phyloP scores from a whole-genome alignment of 2,797 vertebrate species.

The Monodelphis domestica region DNA sequence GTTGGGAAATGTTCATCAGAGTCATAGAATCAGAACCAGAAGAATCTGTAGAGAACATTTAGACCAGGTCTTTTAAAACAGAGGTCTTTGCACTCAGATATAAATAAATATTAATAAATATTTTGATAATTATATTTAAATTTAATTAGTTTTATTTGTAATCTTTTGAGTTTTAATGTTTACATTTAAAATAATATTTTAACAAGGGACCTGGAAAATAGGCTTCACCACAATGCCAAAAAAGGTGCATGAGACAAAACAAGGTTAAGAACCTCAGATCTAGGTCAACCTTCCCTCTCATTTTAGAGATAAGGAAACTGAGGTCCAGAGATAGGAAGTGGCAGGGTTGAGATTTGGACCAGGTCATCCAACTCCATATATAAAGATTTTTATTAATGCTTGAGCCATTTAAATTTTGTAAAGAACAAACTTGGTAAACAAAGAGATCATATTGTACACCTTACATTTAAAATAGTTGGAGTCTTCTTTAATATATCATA shows the following conservation, averaged over 20 bases:
- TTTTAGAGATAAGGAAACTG: neutral
- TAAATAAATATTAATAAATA: neutral
- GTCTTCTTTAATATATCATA: slow-evolving; percentile 15
- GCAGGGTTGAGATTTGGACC: neutral
- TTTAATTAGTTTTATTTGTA: neutral
- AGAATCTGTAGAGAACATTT: neutral
- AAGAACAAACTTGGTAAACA: slow-evolving; percentile 18
- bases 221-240: neutral
- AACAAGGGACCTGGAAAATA: neutral
- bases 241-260: neutral
- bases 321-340: neutral
- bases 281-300: neutral
- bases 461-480: slow-evolving; percentile 27
- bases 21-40: neutral
- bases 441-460: slow-evolving; percentile 25
- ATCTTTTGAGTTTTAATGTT: neutral
- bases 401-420: slow-evolving; percentile 40
- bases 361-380: neutral
- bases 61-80: neutral
- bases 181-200: neutral
- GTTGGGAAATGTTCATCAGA: neutral
- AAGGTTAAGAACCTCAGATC: neutral
- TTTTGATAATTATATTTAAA: neutral
- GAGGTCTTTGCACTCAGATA: neutral
- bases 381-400: neutral